A percentile compares a stretch with the other conserved stretches of the same genome.
These are phyloP conservation scores for Rousettus leschenaultii DNA, from an alignment of 2,113 vertebrate species.

Conservation along the genomic window DNA sequence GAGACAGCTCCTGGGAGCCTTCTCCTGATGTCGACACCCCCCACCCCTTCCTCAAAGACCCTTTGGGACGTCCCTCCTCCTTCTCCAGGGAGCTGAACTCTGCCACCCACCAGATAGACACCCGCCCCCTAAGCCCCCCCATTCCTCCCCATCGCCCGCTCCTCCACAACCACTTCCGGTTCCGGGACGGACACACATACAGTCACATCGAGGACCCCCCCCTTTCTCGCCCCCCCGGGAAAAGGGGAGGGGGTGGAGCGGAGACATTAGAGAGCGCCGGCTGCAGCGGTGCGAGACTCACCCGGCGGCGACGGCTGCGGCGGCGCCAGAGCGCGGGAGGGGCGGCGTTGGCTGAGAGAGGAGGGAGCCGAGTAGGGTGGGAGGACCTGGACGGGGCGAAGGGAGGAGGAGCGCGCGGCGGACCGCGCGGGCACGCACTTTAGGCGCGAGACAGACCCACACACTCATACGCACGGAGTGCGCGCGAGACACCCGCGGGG, in stretches of 20 bases:
- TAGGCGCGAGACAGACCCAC: constrained; percentile 57
- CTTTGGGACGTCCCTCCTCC: constrained; percentile 50
- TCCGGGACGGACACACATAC: constrained; percentile 73
- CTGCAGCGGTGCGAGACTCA: constrained; percentile 64
- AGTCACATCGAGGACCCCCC: constrained; percentile 56
- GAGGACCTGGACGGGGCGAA: constrained; percentile 12
- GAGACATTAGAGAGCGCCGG: constrained; percentile 46
- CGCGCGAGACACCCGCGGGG: constrained; percentile 60
- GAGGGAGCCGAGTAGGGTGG: constrained; percentile 30
- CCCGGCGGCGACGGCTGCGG: constrained; percentile 65
- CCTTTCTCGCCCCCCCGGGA: neutral
- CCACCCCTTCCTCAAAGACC: constrained; percentile 47
- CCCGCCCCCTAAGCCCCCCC: constrained; percentile 76
- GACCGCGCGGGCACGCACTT: constrained; percentile 50
- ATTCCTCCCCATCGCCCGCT: constrained; percentile 71
- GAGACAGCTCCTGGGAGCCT: constrained; percentile 27
- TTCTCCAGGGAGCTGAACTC: constrained; percentile 73
- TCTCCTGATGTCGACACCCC: neutral
- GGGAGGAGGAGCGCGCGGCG: neutral
- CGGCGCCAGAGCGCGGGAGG: constrained; percentile 60
- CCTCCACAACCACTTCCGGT: constrained; percentile 75
- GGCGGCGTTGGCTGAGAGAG: constrained; percentile 57
- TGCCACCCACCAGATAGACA: constrained; percentile 71
- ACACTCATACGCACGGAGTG: constrained; percentile 55
- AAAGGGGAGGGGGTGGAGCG: constrained; percentile 54